phyloP scores from a whole-genome alignment of 2,797 vertebrate species.

The Rhinogobio ventralis region DNA sequence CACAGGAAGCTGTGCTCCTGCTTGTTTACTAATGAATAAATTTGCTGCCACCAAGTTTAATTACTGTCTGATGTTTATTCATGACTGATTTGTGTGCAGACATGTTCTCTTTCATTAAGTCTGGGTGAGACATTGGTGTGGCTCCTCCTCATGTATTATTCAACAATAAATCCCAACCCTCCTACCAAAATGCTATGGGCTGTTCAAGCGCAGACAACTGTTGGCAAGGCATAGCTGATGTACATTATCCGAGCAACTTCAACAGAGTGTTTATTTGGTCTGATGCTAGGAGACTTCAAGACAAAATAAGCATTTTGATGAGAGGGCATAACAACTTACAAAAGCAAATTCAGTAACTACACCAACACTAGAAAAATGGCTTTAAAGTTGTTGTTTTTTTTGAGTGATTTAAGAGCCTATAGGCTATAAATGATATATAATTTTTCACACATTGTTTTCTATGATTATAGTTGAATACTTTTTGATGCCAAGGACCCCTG shows the following conservation, averaged over 20 bases:
- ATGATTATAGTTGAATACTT: neutral
- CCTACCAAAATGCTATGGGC: conserved; percentile 24
- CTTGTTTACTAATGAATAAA: conserved; percentile 75
- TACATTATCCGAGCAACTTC: neutral
- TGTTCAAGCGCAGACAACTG: conserved; percentile 15
- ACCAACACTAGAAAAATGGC: neutral
- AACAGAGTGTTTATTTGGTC: conserved; percentile 46
- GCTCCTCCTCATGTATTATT: conserved; percentile 74
- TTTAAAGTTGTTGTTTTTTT: neutral
- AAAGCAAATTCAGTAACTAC: neutral
- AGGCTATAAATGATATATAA: neutral
- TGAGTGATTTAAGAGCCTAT: neutral
- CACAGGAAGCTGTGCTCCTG: conserved; percentile 52
- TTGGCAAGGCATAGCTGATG: conserved; percentile 12
- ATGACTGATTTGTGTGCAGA: conserved; percentile 71
- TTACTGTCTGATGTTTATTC: conserved; percentile 81
- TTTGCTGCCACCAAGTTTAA: conserved; percentile 74
- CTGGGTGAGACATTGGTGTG: conserved; percentile 61
- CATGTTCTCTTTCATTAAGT: conserved; percentile 73
- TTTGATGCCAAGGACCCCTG: neutral
- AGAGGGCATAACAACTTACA: conserved; percentile 8
- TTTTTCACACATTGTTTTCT: neutral
- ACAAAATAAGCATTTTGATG: conserved; percentile 30
- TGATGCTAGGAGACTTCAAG: conserved; percentile 22
- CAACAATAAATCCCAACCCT: conserved; percentile 37